These are phyloP conservation scores for Amphipoea oculea DNA, from an alignment of 2,888 invertebrate species.

Conservation along the genomic window DNA sequence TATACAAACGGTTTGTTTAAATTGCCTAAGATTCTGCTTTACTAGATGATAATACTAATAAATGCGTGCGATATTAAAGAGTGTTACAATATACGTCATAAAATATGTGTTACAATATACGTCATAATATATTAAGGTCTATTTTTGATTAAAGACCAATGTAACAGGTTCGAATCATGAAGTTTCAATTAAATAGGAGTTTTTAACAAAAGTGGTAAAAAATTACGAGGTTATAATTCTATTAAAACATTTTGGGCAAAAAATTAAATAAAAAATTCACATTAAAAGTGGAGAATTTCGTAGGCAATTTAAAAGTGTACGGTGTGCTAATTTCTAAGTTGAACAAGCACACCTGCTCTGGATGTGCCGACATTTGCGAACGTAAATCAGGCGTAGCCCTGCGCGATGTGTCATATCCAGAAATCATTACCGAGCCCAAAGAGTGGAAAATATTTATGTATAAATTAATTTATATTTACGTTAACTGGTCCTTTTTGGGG, in stretches of 20 bases:
- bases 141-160: not conserved
- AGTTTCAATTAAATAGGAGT: not conserved
- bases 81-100: not conserved
- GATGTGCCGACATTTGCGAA: conserved; percentile 62
- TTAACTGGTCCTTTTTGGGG: conserved; percentile 22
- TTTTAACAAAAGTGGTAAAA: not conserved
- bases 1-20: not conserved
- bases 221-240: not conserved
- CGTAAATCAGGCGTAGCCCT: conserved; percentile 73
- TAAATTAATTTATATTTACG: conserved; percentile 58
- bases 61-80: not conserved
- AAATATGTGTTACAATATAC: not conserved
- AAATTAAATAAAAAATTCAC: not conserved
- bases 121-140: not conserved
- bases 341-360: conserved; percentile 69
- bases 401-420: conserved; percentile 72
- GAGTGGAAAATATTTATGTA: conserved; percentile 49
- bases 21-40: not conserved
- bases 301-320: conserved; percentile 61
- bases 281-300: conserved; percentile 29
- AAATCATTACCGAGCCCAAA: conserved; percentile 71
- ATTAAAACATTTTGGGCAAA: not conserved
- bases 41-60: not conserved
- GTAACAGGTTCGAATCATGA: not conserved
- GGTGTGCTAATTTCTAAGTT: conserved; percentile 66